Base-by-base conservation (phyloP, 2,888 invertebrate species). In the Parochlus steinenii region DNA sequence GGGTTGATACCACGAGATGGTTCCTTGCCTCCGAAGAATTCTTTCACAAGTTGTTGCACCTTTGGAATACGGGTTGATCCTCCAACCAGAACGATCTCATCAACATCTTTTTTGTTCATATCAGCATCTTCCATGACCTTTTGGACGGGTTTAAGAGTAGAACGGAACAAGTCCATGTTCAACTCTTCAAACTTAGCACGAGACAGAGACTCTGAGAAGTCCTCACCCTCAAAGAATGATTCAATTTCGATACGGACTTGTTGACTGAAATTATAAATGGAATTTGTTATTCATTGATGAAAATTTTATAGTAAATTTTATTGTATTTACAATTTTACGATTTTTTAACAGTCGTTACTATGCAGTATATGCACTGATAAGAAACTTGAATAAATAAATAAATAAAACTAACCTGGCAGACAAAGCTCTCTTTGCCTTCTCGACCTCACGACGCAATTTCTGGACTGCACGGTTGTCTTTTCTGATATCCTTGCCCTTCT, bases 11-110 rank as follows among this genome's bases (percentile, higher is more conserved):
- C 95, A 51, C 93, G 74, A 36, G 87, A 89, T 41, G 93, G 95
- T 66, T 98, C 97, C 65, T 97, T 97, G 46, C 95, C 95, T 46
- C 82, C 80, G 63, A 98, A 98, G 70, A 82, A 92, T 56, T 89
- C 87, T 52, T 87, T 86, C 10, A 89, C 86, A 46, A 87, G 58
- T 55, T 86, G 83, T 54, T 87, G 97, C 18, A 98, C 81, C 61
- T 97, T 98, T 37, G 98, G 98, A 49, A 99, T 99, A 67, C 98
- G 81, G 10, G 98, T 98, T 6, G 95, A 95, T 43, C 98, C 98
- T 51, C 98, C 98, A 33, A 98, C 98, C 33, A 99, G 67, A 3
- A 99, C 97, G 50, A 99, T 95, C 62, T 99, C 98, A 57, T 97
- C 86, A 24, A 99, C 85, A 50, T 98, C 95, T 50, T 87, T 86